These are phyloP conservation scores for Sarcophaga bullata DNA, from an alignment of 1,140 invertebrate species.

Conservation along the genomic window DNA sequence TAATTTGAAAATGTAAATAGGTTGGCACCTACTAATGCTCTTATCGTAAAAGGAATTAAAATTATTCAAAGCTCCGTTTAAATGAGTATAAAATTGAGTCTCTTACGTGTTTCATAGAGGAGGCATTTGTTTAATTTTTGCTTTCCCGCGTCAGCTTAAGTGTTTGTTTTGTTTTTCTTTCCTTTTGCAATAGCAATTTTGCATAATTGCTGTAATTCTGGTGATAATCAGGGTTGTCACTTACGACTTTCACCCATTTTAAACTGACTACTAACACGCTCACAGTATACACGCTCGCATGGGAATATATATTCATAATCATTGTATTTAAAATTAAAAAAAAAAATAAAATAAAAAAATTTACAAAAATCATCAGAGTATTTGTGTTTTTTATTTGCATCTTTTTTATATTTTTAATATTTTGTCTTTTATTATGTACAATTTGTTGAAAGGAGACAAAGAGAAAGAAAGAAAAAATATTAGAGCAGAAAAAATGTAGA, in stretches of 20 bases:
- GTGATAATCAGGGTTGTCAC: slow-evolving; percentile 36
- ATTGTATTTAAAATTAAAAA: no score
- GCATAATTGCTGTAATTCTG: slow-evolving; percentile 35
- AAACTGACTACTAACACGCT: background rate
- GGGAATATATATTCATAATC: background rate
- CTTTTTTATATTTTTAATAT: background rate
- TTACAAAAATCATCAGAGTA: background rate
- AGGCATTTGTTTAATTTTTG: background rate
- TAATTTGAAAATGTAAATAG: background rate
- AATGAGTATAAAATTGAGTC: background rate
- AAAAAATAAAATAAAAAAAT: slow-evolving; percentile 5
- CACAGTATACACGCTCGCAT: background rate
- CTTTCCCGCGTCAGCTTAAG: background rate
- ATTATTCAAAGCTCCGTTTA: background rate
- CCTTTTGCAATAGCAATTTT: slow-evolving; percentile 23
- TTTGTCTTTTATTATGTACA: slow-evolving; percentile 13
- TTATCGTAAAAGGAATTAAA: background rate
- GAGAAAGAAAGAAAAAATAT: background rate
- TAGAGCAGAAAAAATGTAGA: background rate
- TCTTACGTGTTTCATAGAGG: background rate
- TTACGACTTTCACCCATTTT: slow-evolving; percentile 13
- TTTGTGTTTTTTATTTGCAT: background rate
- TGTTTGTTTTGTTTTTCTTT: background rate
- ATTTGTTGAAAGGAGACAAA: background rate
- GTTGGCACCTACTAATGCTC: background rate